Evolutionary conservation across 2,888 invertebrate genomes (phyloP).

Genomic region (Gibbula magus): DNA sequence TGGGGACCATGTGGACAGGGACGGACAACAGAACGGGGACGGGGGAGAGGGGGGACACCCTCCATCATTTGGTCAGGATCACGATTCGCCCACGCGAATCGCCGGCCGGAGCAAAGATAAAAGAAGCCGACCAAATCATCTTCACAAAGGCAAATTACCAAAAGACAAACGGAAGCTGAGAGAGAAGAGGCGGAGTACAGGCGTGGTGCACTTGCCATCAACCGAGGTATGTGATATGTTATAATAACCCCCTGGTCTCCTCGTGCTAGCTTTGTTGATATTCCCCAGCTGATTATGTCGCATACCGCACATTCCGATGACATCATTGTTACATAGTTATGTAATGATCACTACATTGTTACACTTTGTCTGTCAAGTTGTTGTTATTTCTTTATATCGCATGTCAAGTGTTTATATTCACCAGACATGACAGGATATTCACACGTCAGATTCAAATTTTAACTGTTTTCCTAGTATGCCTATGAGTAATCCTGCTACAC

Average conservation of each 20-base stretch:
- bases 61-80: constrained; percentile 46
- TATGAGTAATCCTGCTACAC: neutral
- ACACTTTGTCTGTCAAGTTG: too few species aligned
- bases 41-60: constrained; percentile 38
- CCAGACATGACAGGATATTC: too few species aligned
- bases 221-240: constrained; percentile 77
- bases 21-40: constrained; percentile 43
- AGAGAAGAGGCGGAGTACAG: constrained; percentile 80
- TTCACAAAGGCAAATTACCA: constrained; percentile 79
- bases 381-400: too few species aligned
- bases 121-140: constrained; percentile 76
- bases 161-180: constrained; percentile 79
- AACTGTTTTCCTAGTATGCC: too few species aligned
- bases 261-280: neutral
- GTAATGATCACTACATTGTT: neutral
- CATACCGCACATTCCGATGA: constrained; percentile 15
- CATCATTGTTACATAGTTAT: constrained; percentile 1
- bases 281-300: neutral
- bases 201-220: constrained; percentile 80
- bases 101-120: constrained; percentile 75
- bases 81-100: constrained; percentile 75
- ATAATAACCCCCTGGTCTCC: neutral
- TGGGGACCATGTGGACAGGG: constrained; percentile 41
- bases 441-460: too few species aligned
- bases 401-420: too few species aligned